These are phyloP conservation scores for Pluvialis apricaria DNA, from an alignment of 2,113 vertebrate genomes.

Conservation along the genomic window DNA sequence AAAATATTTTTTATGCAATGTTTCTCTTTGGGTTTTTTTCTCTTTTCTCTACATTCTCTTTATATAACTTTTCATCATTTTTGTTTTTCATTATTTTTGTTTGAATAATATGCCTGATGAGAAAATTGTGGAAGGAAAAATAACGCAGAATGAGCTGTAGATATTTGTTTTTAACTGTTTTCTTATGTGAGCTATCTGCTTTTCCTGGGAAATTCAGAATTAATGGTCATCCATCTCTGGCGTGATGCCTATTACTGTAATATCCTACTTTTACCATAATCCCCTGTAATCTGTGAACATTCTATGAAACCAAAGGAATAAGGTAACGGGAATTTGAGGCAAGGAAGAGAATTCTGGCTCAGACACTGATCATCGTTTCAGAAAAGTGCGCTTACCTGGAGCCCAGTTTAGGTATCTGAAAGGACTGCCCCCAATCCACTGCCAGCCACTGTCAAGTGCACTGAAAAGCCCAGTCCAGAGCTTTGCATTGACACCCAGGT, in stretches of 20 bases:
- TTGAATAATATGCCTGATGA: not conserved
- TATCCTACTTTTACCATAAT: not conserved
- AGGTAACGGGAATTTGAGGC: not conserved
- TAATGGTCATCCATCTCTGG: not conserved
- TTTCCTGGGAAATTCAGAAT: not conserved
- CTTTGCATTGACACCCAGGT: constrained; percentile 57
- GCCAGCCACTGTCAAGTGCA: constrained; percentile 86
- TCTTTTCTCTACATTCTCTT: not conserved
- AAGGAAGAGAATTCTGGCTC: not conserved
- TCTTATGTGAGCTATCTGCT: not conserved
- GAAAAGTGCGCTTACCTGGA: constrained; percentile 77
- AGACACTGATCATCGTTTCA: not conserved
- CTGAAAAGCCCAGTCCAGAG: constrained; percentile 92
- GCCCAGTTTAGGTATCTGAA: constrained; percentile 95
- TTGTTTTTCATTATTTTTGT: not conserved
- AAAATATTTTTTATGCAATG: not conserved
- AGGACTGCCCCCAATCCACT: constrained; percentile 84
- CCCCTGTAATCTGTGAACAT: not conserved
- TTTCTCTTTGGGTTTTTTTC: not conserved
- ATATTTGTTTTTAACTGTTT: not conserved
- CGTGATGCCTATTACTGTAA: not conserved
- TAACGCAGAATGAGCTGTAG: not conserved
- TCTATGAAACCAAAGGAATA: not conserved
- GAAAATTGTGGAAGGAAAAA: not conserved
- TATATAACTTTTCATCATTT: not conserved